A percentile compares a stretch with the other conserved stretches of the same genome.
Conservation (phyloP, 2,113 vertebrate genomes). For the Gymnocephalus cernua region DNA sequence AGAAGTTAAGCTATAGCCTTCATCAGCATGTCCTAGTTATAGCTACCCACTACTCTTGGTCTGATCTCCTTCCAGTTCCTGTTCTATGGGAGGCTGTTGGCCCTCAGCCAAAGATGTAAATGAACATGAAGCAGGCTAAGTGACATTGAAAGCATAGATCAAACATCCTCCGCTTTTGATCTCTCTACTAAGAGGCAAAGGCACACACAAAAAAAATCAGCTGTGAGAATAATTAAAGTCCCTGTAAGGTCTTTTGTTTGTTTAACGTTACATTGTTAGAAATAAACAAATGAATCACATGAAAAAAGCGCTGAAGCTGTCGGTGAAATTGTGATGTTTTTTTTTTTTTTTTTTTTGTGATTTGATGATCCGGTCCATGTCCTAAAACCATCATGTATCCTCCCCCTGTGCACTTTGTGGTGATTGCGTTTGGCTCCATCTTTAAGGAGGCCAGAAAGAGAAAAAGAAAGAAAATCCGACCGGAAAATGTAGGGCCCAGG, state of each 20-base stretch:
- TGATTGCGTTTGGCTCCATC: conserved; percentile 35
- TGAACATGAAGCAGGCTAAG: conserved; percentile 12
- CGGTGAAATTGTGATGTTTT: not conserved
- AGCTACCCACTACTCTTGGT: conserved; percentile 10
- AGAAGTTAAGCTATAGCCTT: conserved; percentile 36
- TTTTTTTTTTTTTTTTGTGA: not conserved
- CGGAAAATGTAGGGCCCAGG: conserved; percentile 44
- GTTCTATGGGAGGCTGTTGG: not conserved
- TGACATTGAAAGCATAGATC: conserved; percentile 13
- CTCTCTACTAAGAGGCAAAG: not conserved
- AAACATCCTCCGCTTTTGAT: conserved; percentile 33
- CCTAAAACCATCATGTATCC: conserved; percentile 20
- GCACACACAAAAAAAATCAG: not conserved
- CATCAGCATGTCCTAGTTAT: conserved; percentile 55
- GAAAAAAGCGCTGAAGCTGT: not conserved
- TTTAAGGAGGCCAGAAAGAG: conserved; percentile 30
- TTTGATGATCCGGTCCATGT: not conserved
- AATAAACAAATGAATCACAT: fast-evolving
- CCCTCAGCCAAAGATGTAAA: conserved; percentile 9
- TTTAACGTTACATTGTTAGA: not conserved
- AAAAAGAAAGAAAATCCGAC: conserved; percentile 29
- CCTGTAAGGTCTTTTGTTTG: conserved; percentile 2
- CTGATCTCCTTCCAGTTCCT: conserved; percentile 46
- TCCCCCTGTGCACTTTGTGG: conserved; percentile 36
- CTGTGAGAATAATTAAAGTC: conserved; percentile 5